phyloP scores from a whole-genome alignment of 2,888 invertebrate species.

The Liodrosophila aerea region DNA sequence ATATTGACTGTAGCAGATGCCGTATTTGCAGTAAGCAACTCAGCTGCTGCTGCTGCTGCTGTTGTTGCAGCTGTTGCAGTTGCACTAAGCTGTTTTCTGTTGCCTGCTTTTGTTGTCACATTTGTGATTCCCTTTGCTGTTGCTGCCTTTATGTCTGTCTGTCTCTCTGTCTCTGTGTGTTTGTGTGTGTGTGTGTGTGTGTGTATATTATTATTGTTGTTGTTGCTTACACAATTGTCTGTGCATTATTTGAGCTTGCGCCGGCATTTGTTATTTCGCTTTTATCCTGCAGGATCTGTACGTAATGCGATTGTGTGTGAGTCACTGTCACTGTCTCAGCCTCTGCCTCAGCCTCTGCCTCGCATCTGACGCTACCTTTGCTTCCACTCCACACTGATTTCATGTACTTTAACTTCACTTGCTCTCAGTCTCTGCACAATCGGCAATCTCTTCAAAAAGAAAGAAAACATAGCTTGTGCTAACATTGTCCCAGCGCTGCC shows the following conservation, averaged over 20 bases:
- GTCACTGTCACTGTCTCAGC: slow-evolving; percentile 26
- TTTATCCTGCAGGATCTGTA: slow-evolving; percentile 60
- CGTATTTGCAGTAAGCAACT: slow-evolving; percentile 11
- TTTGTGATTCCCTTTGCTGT: slow-evolving; percentile 63
- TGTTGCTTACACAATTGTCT: slow-evolving; percentile 68
- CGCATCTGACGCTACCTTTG: slow-evolving; percentile 2
- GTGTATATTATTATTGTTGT: slow-evolving; percentile 6
- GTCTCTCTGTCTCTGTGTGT: no score
- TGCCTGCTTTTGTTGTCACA: slow-evolving; percentile 55
- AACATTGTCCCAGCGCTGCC: slow-evolving; percentile 36
- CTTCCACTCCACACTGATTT: slow-evolving; percentile 36
- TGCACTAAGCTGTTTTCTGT: slow-evolving; percentile 45
- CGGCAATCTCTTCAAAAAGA: no score
- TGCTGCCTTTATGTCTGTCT: slow-evolving; percentile 5
- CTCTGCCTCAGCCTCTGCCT: slow-evolving; percentile 4
- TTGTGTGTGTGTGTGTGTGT: no score
- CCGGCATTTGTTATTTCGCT: slow-evolving; percentile 68
- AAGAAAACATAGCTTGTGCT: neutral
- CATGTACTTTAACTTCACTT: slow-evolving; percentile 6
- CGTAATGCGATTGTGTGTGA: slow-evolving; percentile 66
- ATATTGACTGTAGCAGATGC: neutral
- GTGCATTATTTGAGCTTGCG: slow-evolving; percentile 72
- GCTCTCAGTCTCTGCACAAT: no score
- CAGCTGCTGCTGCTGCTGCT: slow-evolving; percentile 1
- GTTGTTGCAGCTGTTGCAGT: slow-evolving; percentile 15